Percentiles rank a stretch among this genome's conserved stretches.
phyloP scores from a whole-genome alignment of 2,888 invertebrate species.

The Dynastes maya region DNA sequence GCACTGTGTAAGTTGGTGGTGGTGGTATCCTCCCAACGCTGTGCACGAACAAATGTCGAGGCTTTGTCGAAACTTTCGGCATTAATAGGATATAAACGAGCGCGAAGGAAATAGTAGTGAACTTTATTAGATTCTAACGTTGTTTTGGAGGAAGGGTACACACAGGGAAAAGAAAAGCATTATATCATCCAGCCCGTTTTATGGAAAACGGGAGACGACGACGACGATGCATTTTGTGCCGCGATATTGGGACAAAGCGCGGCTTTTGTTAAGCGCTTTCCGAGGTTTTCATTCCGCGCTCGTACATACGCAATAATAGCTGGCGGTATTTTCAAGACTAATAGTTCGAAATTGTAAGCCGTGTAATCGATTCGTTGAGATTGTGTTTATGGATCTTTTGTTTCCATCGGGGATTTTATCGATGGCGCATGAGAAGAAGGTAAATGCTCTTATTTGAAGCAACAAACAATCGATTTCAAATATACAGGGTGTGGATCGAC shows the following conservation, averaged over 20 bases:
- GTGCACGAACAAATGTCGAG: background rate
- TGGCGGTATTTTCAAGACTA: background rate
- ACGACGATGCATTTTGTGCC: background rate
- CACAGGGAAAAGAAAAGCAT: background rate
- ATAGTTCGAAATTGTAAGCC: constrained; percentile 9
- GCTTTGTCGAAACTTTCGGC: constrained; percentile 15
- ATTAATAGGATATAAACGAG: constrained; percentile 8
- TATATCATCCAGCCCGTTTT: no score
- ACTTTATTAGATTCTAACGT: constrained; percentile 7
- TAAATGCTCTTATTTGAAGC: no score
- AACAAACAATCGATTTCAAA: no score
- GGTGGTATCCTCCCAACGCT: background rate
- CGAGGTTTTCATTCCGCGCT: background rate
- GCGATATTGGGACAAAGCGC: background rate
- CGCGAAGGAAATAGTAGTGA: background rate
- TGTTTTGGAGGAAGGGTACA: background rate
- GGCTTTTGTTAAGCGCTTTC: background rate
- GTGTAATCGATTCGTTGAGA: background rate
- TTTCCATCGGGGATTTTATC: background rate
- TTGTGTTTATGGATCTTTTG: background rate
- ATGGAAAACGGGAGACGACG: background rate
- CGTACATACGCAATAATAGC: background rate
- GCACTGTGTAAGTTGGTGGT: background rate
- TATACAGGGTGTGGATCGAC: no score
- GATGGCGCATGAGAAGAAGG: no score